These are phyloP conservation scores for Heterodera schachtii DNA, from an alignment of 1,140 invertebrate genomes.

Conservation along the genomic window DNA sequence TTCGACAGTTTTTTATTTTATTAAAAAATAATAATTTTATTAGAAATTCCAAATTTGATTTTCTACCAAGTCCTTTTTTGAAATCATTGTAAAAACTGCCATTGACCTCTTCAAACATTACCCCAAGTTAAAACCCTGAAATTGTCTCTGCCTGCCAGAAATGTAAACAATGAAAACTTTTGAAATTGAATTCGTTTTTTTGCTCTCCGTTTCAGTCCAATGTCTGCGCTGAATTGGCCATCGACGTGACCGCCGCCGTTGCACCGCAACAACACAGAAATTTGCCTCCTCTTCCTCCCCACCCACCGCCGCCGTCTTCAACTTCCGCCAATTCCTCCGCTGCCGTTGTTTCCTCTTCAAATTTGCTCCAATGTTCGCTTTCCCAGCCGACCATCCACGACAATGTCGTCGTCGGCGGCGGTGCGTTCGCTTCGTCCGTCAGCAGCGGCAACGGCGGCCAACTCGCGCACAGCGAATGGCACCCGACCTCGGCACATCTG, in stretches of 20 bases:
- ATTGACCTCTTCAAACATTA: too few species aligned
- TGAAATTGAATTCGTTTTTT: background rate
- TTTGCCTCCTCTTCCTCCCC: background rate
- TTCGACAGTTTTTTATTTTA: background rate
- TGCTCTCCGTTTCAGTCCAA: background rate
- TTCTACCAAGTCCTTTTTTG: too few species aligned
- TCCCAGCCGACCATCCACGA: conserved; percentile 12
- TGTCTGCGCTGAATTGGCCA: background rate
- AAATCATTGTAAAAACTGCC: too few species aligned
- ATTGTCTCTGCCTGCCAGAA: too few species aligned
- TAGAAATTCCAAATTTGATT: too few species aligned
- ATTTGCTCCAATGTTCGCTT: background rate
- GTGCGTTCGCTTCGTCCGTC: background rate
- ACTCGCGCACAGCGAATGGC: conserved; percentile 36
- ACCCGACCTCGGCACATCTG: conserved; percentile 58
- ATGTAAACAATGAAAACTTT: too few species aligned
- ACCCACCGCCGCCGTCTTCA: background rate
- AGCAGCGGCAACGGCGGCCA: background rate
- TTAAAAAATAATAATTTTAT: background rate
- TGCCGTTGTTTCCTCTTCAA: background rate
- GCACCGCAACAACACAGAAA: background rate
- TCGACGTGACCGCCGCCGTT: background rate
- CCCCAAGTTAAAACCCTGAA: too few species aligned
- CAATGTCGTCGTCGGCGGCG: background rate
- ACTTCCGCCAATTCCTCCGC: background rate